Percentiles rank a stretch among this genome's conserved stretches.
Conservation (phyloP, 2,797 vertebrate genomes). For the Aulostomus chinensis region DNA sequence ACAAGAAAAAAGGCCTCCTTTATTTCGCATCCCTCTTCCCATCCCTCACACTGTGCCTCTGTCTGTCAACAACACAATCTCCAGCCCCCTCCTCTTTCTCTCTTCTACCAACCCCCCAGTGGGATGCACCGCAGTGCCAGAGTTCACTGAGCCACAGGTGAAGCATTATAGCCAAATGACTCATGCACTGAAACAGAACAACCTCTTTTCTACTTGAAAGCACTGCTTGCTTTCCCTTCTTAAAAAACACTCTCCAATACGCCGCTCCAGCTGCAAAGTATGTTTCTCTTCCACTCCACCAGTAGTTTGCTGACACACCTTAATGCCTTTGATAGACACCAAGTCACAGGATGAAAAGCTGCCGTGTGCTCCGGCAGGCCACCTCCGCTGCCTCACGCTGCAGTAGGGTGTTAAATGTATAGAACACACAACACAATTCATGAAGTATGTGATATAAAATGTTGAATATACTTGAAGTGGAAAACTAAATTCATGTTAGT, state of each 20-base stretch:
- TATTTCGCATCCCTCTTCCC: slow-evolving; percentile 26
- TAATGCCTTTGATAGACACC: slow-evolving; percentile 33
- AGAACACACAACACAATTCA: too few species aligned
- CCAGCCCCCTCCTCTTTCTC: neutral
- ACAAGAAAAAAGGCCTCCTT: slow-evolving; percentile 46
- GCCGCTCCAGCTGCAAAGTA: slow-evolving; percentile 30
- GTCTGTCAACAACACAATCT: slow-evolving; percentile 19
- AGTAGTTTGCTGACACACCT: slow-evolving; percentile 44
- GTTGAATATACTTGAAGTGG: too few species aligned
- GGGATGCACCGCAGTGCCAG: slow-evolving; percentile 53
- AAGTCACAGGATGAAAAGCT: slow-evolving; percentile 42
- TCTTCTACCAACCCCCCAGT: slow-evolving; percentile 1
- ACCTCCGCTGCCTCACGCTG: slow-evolving; percentile 1
- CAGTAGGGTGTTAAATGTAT: too few species aligned
- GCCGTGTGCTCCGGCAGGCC: slow-evolving; percentile 8
- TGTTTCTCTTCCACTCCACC: slow-evolving; percentile 23
- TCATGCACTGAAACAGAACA: slow-evolving; percentile 56
- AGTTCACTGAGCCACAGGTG: slow-evolving; percentile 59
- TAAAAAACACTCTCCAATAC: slow-evolving; percentile 42
- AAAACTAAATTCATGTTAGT: too few species aligned
- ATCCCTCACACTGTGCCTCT: slow-evolving; percentile 6
- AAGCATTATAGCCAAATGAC: slow-evolving; percentile 58
- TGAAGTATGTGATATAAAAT: too few species aligned
- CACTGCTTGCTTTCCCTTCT: slow-evolving; percentile 23
- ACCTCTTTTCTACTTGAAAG: slow-evolving; percentile 43